phyloP scores from a whole-genome alignment of 2,888 invertebrate species.

The Anodontia alba region DNA sequence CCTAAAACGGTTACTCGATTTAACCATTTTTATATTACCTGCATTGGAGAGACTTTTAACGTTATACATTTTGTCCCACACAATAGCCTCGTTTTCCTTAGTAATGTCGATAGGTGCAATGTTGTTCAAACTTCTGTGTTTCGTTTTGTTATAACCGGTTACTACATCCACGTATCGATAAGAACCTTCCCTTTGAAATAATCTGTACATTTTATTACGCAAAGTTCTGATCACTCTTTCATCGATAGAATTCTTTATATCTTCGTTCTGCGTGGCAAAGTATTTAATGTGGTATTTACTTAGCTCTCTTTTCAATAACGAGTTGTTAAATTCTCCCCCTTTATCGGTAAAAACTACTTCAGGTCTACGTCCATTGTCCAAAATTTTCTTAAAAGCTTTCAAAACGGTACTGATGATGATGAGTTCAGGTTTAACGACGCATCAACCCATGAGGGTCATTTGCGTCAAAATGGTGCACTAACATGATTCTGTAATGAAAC shows the following conservation, averaged over 20 bases:
- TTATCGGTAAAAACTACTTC: conserved; percentile 12
- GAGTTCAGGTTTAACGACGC: too few relatives aligned
- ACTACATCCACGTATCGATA: conserved; percentile 31
- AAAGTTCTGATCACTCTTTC: conserved; percentile 17
- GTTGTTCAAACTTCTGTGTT: conserved; percentile 30
- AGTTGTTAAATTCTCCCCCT: conserved; percentile 21
- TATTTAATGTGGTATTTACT: conserved; percentile 8
- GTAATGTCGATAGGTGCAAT: conserved; percentile 12
- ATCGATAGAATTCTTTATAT: neutral
- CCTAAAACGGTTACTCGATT: too few relatives aligned
- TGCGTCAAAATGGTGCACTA: too few relatives aligned
- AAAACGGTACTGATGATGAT: too few relatives aligned
- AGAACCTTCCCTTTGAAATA: conserved; percentile 18
- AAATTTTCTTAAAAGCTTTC: neutral
- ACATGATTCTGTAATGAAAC: too few relatives aligned
- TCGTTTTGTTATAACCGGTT: conserved; percentile 34
- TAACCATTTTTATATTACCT: neutral
- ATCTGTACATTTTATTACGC: neutral
- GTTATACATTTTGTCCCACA: conserved; percentile 33
- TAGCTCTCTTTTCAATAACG: neutral
- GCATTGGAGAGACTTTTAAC: neutral
- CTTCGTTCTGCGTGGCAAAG: conserved; percentile 21
- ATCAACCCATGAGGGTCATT: too few relatives aligned
- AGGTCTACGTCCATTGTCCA: neutral
- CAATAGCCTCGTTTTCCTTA: conserved; percentile 22